Base-by-base conservation (phyloP, 2,113 vertebrate species). In the Gavia stellata region DNA sequence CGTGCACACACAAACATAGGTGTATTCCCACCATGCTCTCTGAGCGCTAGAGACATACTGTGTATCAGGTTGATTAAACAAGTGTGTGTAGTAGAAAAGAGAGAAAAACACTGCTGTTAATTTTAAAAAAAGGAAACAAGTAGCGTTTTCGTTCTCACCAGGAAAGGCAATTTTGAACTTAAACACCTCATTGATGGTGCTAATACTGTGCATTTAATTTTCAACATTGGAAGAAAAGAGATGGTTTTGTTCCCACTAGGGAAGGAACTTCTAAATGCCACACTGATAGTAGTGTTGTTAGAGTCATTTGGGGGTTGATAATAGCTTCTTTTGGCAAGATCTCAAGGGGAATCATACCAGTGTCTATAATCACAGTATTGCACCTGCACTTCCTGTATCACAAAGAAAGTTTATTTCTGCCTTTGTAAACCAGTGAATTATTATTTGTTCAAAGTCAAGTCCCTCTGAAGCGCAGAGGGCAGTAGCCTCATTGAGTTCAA, bases 121-220 rank as follows among this genome's bases (percentile, higher is more conserved):
- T 97, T 97, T 97, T 45, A 17, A 95, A 97, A 96, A 96, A 94
- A 81, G 59, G 81, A 96, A 98, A 88, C 94, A 96, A 96, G 96
- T 92, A 97, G 75, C 65, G 8, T 95, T 97, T 98, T 97, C 75
- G 79, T 97, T 97, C 97, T 96, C 97, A 97, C 97, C 90, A 88
- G 96, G 97, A 96, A 97, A 97, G 96, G 91, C 96, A 97, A 92
- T 97, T 97, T 96, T 96, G 95, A 96, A 97, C 96, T 97, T 97
- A 97, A 98, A 97, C 88, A 98, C 94, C 88, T 97, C 96, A 95
- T 77, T 96, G 96, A 81, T 94, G 56, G 77, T 90, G 90, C 94
- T 97, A 97, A 97, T 97, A 96, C 96, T 94, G 34, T 80, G 95
- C 95, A 94, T 97, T 98, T 97, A 95, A 97, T 97, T 97, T 98